Evolutionary conservation across 2,888 invertebrate genomes (phyloP), one percentile per base, ranked within the genome.

Genomic region (Drosophila eohydei): DNA sequence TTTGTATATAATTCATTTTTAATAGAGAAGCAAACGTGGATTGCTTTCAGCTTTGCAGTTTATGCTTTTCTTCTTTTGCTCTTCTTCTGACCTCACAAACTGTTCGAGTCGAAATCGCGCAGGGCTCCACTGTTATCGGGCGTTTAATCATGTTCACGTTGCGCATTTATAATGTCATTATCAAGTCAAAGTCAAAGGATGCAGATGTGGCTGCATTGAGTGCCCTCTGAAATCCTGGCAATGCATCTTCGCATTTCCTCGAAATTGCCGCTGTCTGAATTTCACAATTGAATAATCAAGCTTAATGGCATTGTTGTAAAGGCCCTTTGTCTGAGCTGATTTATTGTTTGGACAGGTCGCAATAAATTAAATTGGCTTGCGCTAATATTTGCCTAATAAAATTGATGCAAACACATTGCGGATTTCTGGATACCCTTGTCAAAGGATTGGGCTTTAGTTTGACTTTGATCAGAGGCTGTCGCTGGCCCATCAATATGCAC

Each of bases 241-340:
- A 80, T 83, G 81, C 86, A 88, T 83, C 83, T 70, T 59, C 52
- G 57, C 75, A 68, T 70, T 88, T 85, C 86, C 83, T 65, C 61
- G 66, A 32, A 81, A 83, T 80, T 54, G 74, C 78, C 65, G 81
- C 81, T 83, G 84, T 83, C 83, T 58, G 66, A 72, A 78, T 75
- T 86, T 88, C 50, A 78, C 87, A 88, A 85, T 88, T 85, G 84
- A 85, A 85, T 88, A 85, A 88, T 88, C 84, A 83, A 74, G 54
- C 64, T 71, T 54, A 88, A 80, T 83, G 71, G 74, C 72, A 79
- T 79, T 84, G 77, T 87, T 63, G 48, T 21, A 44, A 16, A 46
- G 51, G 44, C 16, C 16, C 41, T 54, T 57, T 50, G 46, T 52
- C 41, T 48, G 12, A 50, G 54, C 62, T 83, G 88, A 83, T 88